phyloP scores from a whole-genome alignment of 2,113 vertebrate species.

The Seriola quinqueradiata region DNA sequence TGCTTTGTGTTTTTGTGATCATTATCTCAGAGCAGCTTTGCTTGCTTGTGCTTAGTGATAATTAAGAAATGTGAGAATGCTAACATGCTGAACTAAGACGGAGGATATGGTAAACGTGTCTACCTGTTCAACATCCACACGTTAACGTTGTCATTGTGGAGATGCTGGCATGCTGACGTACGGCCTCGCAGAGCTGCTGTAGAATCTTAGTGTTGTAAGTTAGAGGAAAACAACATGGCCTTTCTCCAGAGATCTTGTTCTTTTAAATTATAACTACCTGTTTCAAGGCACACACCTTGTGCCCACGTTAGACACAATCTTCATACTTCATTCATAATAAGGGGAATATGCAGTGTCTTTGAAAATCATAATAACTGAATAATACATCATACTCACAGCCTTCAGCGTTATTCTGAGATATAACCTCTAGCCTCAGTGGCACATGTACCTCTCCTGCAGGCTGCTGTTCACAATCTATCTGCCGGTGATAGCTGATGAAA shows the following conservation, averaged over 20 bases:
- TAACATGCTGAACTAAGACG: too few relatives aligned
- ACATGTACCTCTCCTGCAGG: not conserved
- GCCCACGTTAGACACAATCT: not conserved
- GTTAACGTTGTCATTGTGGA: not conserved
- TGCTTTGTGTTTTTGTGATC: not conserved
- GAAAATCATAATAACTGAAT: constrained; percentile 8
- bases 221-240: not conserved
- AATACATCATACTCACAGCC: constrained; percentile 1
- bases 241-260: not conserved
- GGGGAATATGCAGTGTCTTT: not conserved
- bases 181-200: not conserved
- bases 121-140: not conserved
- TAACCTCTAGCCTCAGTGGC: not conserved
- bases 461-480: constrained; percentile 13
- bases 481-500: constrained; percentile 36
- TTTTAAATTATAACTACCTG: not conserved
- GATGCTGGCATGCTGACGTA: not conserved
- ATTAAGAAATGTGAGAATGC: not conserved
- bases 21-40: too few relatives aligned
- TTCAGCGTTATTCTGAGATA: not conserved
- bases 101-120: too few relatives aligned
- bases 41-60: not conserved
- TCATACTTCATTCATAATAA: not conserved
- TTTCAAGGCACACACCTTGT: not conserved
- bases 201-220: not conserved